Conservation (phyloP, 2,888 invertebrate genomes). For the Sericinus montela region DNA sequence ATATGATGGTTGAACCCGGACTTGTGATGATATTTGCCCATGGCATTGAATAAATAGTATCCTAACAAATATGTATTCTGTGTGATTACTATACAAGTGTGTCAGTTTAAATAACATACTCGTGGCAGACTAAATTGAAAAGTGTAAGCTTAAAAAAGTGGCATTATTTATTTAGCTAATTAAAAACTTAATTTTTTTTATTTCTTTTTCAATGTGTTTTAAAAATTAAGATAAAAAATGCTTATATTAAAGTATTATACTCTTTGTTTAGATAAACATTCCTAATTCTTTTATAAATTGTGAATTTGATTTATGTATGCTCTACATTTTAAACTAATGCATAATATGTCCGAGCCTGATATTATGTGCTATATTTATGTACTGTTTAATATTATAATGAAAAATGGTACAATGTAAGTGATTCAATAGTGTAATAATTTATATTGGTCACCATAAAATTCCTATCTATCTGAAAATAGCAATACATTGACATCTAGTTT, state of each 20-base stretch:
- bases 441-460: not conserved
- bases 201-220: constrained; percentile 13
- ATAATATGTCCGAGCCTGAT: not conserved
- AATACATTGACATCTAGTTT: no score
- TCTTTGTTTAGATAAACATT: constrained; percentile 28
- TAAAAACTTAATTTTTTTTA: not conserved
- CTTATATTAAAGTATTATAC: constrained; percentile 30
- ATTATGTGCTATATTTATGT: not conserved
- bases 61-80: constrained; percentile 21
- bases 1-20: constrained; percentile 97
- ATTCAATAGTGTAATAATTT: constrained; percentile 14
- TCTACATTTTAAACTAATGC: not conserved
- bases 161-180: not conserved
- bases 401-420: not conserved
- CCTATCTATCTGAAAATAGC: not conserved
- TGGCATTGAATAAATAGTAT: constrained; percentile 87
- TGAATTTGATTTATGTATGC: constrained; percentile 40
- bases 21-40: constrained; percentile 99
- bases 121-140: not conserved
- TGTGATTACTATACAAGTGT: not conserved
- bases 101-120: not conserved
- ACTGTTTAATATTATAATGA: not conserved
- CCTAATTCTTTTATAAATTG: constrained; percentile 33
- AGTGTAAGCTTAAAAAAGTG: not conserved
- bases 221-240: constrained; percentile 22